Evolutionary conservation across 2,888 invertebrate genomes (phyloP).

Genomic region (Brachyopa scutellaris): DNA sequence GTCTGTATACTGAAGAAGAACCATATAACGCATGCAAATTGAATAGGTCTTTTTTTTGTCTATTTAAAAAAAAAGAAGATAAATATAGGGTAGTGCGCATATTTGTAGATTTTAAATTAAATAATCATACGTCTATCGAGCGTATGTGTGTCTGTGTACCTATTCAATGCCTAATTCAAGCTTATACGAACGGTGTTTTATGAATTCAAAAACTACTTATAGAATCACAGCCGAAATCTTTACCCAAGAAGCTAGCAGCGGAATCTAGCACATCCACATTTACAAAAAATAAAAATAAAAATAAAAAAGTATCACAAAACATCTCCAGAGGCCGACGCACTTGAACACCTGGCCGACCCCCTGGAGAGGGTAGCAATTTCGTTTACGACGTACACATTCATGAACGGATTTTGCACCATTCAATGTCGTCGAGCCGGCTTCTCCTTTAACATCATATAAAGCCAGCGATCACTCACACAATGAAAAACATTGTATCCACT

Average conservation of each 20-base stretch:
- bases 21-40: too few species aligned
- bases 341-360: slow-evolving; percentile 74
- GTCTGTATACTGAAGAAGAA: too few species aligned
- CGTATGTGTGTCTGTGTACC: too few species aligned
- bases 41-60: too few species aligned
- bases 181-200: too few species aligned
- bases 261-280: slow-evolving; percentile 20
- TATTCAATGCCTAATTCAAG: too few species aligned
- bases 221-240: slow-evolving; percentile 11
- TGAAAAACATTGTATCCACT: slow-evolving; percentile 35
- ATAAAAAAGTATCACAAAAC: slow-evolving; percentile 36
- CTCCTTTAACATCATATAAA: slow-evolving; percentile 26
- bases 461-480: slow-evolving; percentile 48
- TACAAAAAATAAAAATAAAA: not conserved
- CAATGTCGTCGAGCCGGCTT: slow-evolving; percentile 70
- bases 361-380: slow-evolving; percentile 71
- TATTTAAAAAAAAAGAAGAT: too few species aligned
- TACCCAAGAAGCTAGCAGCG: slow-evolving; percentile 1
- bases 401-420: slow-evolving; percentile 63
- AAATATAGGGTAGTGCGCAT: too few species aligned
- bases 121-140: too few species aligned
- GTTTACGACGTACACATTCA: slow-evolving; percentile 69
- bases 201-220: slow-evolving; percentile 3
- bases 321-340: slow-evolving; percentile 73
- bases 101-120: too few species aligned